Evolutionary conservation across 1,140 invertebrate genomes (phyloP).

Genomic region (Maniola jurtina): DNA sequence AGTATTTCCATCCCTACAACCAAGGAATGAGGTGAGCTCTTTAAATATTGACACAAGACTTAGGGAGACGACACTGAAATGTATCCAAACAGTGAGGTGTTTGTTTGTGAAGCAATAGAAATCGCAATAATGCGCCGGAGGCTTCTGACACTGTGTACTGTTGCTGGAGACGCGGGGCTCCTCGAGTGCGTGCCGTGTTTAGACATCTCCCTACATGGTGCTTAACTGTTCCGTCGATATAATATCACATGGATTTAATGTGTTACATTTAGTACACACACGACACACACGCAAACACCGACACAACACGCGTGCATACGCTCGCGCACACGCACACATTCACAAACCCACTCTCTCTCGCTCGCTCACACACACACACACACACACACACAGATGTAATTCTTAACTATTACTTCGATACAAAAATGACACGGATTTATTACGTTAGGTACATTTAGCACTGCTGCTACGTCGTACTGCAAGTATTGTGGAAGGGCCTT

Average conservation of each 20-base stretch:
- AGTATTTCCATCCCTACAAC: constrained; percentile 31
- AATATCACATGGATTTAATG: background rate
- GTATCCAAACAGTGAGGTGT: constrained; percentile 60
- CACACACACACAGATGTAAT: too few species aligned
- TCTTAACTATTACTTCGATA: too few species aligned
- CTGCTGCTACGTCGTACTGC: too few species aligned
- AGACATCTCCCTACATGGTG: constrained; percentile 9
- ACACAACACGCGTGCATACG: too few species aligned
- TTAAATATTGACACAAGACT: constrained; percentile 67
- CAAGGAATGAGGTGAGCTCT: constrained; percentile 62
- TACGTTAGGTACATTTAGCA: too few species aligned
- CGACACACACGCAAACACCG: too few species aligned
- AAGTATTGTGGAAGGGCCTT: too few species aligned
- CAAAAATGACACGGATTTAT: too few species aligned
- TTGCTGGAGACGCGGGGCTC: constrained; percentile 15
- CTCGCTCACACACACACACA: too few species aligned
- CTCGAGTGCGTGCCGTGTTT: constrained; percentile 23
- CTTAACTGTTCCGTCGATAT: constrained; percentile 2
- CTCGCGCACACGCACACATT: too few species aligned
- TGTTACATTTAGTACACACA: too few species aligned
- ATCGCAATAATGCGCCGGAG: constrained; percentile 43
- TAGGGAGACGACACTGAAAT: constrained; percentile 60
- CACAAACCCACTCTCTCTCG: too few species aligned
- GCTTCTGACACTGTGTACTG: constrained; percentile 32
- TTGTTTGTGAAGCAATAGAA: constrained; percentile 65